Base-by-base conservation (phyloP, 2,113 vertebrate species). In the Ploceus nigricollis region DNA sequence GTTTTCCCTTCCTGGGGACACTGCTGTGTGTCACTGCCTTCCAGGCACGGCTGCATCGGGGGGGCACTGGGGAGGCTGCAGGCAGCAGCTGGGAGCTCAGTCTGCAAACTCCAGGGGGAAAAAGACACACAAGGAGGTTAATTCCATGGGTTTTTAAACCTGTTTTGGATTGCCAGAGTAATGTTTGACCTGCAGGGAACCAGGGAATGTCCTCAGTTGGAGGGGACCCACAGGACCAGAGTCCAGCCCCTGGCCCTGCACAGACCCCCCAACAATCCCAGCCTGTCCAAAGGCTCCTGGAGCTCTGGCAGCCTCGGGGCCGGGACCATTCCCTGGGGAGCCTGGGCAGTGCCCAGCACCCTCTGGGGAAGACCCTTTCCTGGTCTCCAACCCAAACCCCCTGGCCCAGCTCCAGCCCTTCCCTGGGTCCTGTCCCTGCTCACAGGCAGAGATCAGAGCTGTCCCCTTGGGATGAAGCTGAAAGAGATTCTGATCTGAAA, bases 41-140 rank as follows among this genome's bases (percentile, higher is more conserved):
- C n/a, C n/a, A 40, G 61, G 65, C 56, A 51, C 1, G 1, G 27
- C 40, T 17, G n/a, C 21, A 37, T 11, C 14, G 0, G 1, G 66
- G 17, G 27, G 4, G 3, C 57, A 6, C 30, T 7, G 3, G 3
- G 15, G 31, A 61, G 37, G 44, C 13, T 15, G 47, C 2, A n/a
- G 13, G 45, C 35, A 75, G 68, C 44, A 40, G 54, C 3, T 44
- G 47, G 45, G 53, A 50, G 35, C 35, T 48, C 63, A 22, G 2
- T 7, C 58, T 44, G 76, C 53, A 61, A 51, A 66, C 20, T 20
- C n/a, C 37, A 42, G 17, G 7, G 28, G 24, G 8, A 5, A 30
- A 64, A 48, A 18, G 13, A 8, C 16, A 66, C 15, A 11, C 13
- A 11, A 9, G 4, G 14, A 33, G 6, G n/a, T 13, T 22, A 5